phyloP scores from a whole-genome alignment of 92 coral and sea anemone species.

The Umimayanthus chanpuru region DNA sequence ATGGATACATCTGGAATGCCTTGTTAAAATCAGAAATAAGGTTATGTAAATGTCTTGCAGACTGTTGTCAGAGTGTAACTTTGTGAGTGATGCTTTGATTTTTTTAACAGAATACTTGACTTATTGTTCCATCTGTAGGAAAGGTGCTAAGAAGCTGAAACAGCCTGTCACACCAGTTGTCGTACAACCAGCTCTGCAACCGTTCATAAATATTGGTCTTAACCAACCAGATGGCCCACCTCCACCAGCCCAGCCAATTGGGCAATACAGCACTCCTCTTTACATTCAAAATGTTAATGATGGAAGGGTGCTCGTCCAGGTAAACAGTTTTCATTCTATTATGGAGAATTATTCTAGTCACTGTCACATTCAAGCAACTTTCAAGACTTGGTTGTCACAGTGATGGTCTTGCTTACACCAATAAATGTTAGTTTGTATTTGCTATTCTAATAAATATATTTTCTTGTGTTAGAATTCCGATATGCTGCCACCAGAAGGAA shows the following conservation, averaged over 20 bases:
- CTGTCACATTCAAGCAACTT: no score
- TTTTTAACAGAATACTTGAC: neutral
- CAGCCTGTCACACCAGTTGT: neutral
- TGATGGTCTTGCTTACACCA: neutral
- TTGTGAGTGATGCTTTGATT: neutral
- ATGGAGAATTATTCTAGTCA: no score
- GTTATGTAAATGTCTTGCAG: neutral
- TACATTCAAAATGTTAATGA: neutral
- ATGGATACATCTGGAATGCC: no score
- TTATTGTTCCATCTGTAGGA: neutral
- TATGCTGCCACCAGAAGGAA: constrained; percentile 23
- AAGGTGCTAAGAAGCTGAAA: neutral
- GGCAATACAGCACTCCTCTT: neutral
- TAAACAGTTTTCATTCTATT: neutral
- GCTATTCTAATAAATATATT: neutral
- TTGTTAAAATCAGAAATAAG: neutral
- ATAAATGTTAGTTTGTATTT: neutral
- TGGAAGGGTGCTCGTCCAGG: constrained; percentile 34
- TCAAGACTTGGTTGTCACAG: no score
- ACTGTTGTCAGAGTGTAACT: no score
- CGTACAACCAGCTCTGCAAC: constrained; percentile 3
- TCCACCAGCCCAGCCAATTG: neutral
- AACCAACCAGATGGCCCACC: neutral
- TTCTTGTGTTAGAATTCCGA: constrained; percentile 2
- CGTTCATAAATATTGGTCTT: neutral